Conservation (phyloP, 23 tunicate species). For the Halocynthia roretzi region DNA sequence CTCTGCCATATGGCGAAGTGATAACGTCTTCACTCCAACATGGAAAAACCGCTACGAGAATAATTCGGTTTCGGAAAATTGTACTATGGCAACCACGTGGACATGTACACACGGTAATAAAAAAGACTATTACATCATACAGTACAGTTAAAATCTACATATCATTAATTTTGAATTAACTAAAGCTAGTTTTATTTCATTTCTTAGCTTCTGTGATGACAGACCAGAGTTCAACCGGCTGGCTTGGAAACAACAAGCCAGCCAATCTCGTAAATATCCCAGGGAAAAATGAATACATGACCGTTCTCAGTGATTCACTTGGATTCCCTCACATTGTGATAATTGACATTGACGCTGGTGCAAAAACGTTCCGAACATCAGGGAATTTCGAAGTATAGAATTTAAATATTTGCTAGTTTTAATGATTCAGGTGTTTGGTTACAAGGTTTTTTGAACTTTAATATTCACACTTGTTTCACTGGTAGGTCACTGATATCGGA, state of each 20-base stretch:
- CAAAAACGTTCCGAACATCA: slow-evolving; percentile 42
- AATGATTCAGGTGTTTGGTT: neutral
- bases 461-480: neutral
- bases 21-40: slow-evolving; percentile 41
- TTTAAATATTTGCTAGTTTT: neutral
- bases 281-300: slow-evolving; percentile 32
- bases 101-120: slow-evolving; percentile 50
- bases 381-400: slow-evolving; percentile 68
- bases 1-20: slow-evolving; percentile 63
- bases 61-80: slow-evolving; percentile 37
- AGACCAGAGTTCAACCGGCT: slow-evolving; percentile 47
- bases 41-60: slow-evolving; percentile 79
- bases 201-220: slow-evolving; percentile 34
- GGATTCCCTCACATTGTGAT: slow-evolving; percentile 43
- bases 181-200: neutral
- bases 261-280: slow-evolving; percentile 38
- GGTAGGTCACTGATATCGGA: slow-evolving; percentile 61
- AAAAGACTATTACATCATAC: neutral
- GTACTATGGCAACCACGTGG: slow-evolving; percentile 21
- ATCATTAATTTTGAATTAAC: neutral
- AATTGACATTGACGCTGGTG: neutral
- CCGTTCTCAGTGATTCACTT: slow-evolving; percentile 31
- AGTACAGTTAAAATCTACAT: neutral
- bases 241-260: slow-evolving; percentile 87
- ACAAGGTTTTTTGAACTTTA: neutral